phyloP scores from a whole-genome alignment of 2,888 invertebrate species.

The Troides oblongomaculatus region DNA sequence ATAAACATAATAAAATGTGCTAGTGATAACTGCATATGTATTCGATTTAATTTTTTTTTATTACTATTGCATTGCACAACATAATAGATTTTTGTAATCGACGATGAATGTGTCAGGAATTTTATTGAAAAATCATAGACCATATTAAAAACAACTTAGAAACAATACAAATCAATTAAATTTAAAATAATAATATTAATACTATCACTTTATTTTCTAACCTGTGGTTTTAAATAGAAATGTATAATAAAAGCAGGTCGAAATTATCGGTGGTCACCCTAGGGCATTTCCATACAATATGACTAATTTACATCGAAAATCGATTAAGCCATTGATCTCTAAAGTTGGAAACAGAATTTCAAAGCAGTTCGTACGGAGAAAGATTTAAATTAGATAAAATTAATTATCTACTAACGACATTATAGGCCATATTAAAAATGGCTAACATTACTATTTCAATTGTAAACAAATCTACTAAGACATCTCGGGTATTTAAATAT shows the following conservation, averaged over 20 bases:
- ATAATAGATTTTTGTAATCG: too few relatives aligned
- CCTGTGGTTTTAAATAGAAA: not conserved
- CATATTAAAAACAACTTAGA: not conserved
- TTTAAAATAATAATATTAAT: too few relatives aligned
- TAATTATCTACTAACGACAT: not conserved
- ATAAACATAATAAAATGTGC: too few relatives aligned
- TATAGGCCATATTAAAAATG: not conserved
- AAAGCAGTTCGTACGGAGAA: slow-evolving; percentile 1
- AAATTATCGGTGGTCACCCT: slow-evolving; percentile 12
- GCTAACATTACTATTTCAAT: not conserved
- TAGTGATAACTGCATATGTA: too few relatives aligned
- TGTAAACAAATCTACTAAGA: slow-evolving; percentile 3
- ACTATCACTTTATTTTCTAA: not conserved
- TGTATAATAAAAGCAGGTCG: not conserved
- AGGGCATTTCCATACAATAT: slow-evolving; percentile 28
- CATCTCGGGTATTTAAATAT: slow-evolving; percentile 18
- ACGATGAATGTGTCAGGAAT: too few relatives aligned
- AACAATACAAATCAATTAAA: too few relatives aligned
- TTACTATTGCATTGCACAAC: too few relatives aligned
- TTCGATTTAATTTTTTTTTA: too few relatives aligned
- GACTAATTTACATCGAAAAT: slow-evolving; percentile 27
- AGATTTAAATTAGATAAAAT: slow-evolving; percentile 1
- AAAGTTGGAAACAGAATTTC: slow-evolving; percentile 9
- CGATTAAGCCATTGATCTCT: slow-evolving; percentile 25
- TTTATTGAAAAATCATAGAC: too few relatives aligned